Base-by-base conservation (phyloP, 2,113 vertebrate species). In the Macaca nemestrina region DNA sequence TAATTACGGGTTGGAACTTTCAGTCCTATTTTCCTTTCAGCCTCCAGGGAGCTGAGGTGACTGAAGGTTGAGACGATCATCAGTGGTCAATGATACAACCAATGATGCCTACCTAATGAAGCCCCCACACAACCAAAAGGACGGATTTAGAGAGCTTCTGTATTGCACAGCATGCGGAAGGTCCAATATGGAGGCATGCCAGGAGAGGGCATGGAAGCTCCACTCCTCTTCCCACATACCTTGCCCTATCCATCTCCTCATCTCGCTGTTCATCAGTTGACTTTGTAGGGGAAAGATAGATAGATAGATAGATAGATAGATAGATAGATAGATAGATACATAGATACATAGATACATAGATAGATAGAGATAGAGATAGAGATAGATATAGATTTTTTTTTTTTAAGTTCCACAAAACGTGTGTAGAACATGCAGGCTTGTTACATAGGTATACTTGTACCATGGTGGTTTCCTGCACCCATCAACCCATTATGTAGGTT, bases 321-420 rank as follows among this genome's bases (percentile, higher is more conserved):
- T 18, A 52, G 16, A 52, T 18, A 52, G 52, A 52, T 52, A 52
- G 16, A 52, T 52, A 17, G 50, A 52, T 3, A 38, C 1, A 38
- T 38, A 38, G 38, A 38, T 38, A n/a, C n/a, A n/a, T n/a, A n/a
- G n/a, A n/a, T n/a, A n/a, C n/a, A 38, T 17, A 50, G 9, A 45
- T 1, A 16, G 13, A 52, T 16, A 50, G 12, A 50, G 0, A 52
- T 17, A 50, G 10, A 48, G 0, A 17, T 55, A 55, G 14, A 52
- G 1, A 52, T 2, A 55, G 52, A 18, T 18, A 18, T 2, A 52
- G 16, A 18, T 55, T 2, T 55, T 7, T 55, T 55, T 55, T 17
- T 55, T 55, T 55, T 18, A 55, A 55, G 52, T 55, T 55, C 52
- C 52, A 55, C 6, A 0, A 64, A 30, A 64, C 61, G 12, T 64